Evolutionary conservation across 2,113 vertebrate species (phyloP).

Genomic region (Raja brachyura): DNA sequence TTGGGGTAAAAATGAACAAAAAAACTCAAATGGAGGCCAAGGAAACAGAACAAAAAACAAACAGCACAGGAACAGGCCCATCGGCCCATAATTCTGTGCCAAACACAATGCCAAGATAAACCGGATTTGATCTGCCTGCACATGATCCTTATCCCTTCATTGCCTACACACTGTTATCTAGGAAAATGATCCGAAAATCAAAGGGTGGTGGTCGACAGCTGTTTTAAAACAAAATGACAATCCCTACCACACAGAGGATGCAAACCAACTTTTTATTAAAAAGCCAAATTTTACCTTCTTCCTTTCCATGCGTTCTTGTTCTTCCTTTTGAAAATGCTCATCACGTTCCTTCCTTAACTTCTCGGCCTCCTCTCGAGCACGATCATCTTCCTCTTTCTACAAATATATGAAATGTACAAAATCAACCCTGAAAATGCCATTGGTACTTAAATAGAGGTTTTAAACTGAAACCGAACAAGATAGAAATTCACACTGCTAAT

Average conservation of each 20-base stretch:
- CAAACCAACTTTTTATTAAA: not conserved
- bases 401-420: not conserved
- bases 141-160: too few species aligned
- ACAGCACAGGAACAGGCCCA: too few species aligned
- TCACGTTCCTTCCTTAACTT: conserved; percentile 76
- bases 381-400: conserved; percentile 81
- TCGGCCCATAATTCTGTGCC: too few species aligned
- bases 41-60: too few species aligned
- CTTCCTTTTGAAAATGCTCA: conserved; percentile 87
- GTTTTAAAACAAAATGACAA: not conserved
- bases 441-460: not conserved
- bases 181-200: not conserved
- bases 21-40: too few species aligned
- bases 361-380: conserved; percentile 74
- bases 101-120: too few species aligned
- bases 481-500: not conserved
- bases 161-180: not conserved
- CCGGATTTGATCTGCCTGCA: too few species aligned
- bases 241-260: not conserved
- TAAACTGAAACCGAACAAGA: not conserved
- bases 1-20: too few species aligned
- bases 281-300: conserved; percentile 71
- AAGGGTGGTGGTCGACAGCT: too few species aligned
- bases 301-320: conserved; percentile 87
- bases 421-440: not conserved